These are phyloP conservation scores for Osmoderma eremita DNA, from an alignment of 2,888 invertebrate species.

Conservation along the genomic window DNA sequence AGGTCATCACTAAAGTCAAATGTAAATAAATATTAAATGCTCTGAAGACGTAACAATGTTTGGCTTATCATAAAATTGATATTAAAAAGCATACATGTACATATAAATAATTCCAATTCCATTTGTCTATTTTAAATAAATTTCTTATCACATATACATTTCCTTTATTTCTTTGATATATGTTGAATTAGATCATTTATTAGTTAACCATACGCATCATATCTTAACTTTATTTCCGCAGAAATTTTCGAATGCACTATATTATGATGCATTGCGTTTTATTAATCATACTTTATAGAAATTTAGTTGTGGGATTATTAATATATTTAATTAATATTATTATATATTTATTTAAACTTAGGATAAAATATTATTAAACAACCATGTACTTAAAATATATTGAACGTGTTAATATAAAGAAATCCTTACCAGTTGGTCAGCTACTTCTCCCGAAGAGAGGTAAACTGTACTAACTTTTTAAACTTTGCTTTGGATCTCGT, in stretches of 20 bases:
- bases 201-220: too few relatives aligned
- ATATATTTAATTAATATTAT: not conserved
- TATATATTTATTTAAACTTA: not conserved
- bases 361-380: not conserved
- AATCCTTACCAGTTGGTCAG: constrained; percentile 36
- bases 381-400: not conserved
- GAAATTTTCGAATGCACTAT: not conserved
- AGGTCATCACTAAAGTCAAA: constrained; percentile 18
- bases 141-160: not conserved
- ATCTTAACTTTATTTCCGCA: too few relatives aligned
- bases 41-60: not conserved
- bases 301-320: too few relatives aligned
- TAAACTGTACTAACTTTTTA: constrained; percentile 38
- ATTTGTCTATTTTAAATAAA: too few relatives aligned
- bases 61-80: not conserved
- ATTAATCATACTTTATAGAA: too few relatives aligned
- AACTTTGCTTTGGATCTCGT: constrained; percentile 24
- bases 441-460: constrained; percentile 39
- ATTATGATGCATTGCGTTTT: too few relatives aligned
- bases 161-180: constrained; percentile 20
- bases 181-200: not conserved
- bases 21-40: constrained; percentile 1
- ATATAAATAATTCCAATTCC: not conserved
- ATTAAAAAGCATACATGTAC: not conserved
- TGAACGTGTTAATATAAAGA: constrained; percentile 13